Base-by-base conservation (phyloP, 2,888 invertebrate species). In the Parascotia fuliginaria region DNA sequence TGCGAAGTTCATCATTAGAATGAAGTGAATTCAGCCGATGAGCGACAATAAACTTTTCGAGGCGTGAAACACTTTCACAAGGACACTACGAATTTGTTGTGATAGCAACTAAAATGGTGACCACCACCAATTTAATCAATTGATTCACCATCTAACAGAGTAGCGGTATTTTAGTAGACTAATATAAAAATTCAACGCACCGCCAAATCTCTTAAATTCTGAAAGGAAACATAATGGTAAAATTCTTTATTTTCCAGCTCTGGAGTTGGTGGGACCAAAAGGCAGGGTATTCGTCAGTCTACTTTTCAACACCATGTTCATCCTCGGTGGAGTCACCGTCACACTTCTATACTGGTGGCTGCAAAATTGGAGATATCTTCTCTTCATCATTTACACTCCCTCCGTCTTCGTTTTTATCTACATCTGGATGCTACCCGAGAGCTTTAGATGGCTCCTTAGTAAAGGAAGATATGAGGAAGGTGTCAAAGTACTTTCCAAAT, bases 401-500 rank as follows among this genome's bases (percentile, higher is more conserved):
- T 81, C 92, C 0, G 81, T 91, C 42, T 72, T 89, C 51, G 74
- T 81, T 4, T 81, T 92, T 53, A 43, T 88, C 27, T 92, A 92
- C 71, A 79, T 88, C 45, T 91, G 90, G 88, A 73, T 79, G 5
- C 70, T 92, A 0, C 84, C 86, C 0, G 92, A 92, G 50, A 91
- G 91, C 52, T 91, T 91, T 68, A 71, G 92, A 42, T 92, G 92
- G 92, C 75, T 83, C 22, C 87, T 92, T 69, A 94, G 95, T 44
- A 95, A 95, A 74, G 94, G 95, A 0, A 92, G 93, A 59, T 93
- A 94, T 58, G 93, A 95, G 13, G 94, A 95, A 65, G 96, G 95
- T 0, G 89, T 95, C 28, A 85, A 86, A 3, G 94, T 95, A 0
- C 84, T 95, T 1, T 87, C 83, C 7, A 94, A 89, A 71, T 93